phyloP scores from a whole-genome alignment of 2,888 invertebrate genomes.

The Schizotus pectinicornis region DNA sequence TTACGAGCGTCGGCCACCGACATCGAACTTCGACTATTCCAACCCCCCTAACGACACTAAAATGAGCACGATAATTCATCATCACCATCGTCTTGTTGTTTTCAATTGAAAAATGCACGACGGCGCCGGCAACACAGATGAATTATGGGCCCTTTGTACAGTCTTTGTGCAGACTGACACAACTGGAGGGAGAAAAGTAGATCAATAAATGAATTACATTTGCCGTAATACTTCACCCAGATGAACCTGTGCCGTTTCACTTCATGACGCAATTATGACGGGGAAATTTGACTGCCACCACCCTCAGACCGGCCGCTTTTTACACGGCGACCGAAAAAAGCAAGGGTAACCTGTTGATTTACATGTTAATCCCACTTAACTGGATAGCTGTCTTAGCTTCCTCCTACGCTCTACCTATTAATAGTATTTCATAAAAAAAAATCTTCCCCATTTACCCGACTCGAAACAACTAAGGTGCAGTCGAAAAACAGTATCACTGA shows the following conservation, averaged over 20 bases:
- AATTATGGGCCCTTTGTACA: slow-evolving; percentile 44
- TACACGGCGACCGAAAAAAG: neutral
- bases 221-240: slow-evolving; percentile 52
- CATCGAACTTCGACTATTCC: neutral
- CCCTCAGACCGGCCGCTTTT: neutral
- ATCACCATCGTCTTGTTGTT: no score
- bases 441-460: no score
- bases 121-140: slow-evolving; percentile 12
- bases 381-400: no score
- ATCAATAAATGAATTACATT: slow-evolving; percentile 61
- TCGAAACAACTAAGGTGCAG: no score
- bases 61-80: no score
- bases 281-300: neutral
- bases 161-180: slow-evolving; percentile 42
- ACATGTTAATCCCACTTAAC: no score
- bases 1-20: slow-evolving; percentile 18
- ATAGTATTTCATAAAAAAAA: no score
- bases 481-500: no score
- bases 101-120: no score
- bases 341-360: slow-evolving; percentile 3
- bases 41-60: no score
- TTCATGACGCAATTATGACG: neutral
- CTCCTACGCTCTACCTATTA: no score
- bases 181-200: slow-evolving; percentile 53
- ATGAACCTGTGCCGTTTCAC: slow-evolving; percentile 39